These are phyloP conservation scores for Hycleus phaleratus DNA, from an alignment of 1,140 invertebrate genomes.

Conservation along the genomic window DNA sequence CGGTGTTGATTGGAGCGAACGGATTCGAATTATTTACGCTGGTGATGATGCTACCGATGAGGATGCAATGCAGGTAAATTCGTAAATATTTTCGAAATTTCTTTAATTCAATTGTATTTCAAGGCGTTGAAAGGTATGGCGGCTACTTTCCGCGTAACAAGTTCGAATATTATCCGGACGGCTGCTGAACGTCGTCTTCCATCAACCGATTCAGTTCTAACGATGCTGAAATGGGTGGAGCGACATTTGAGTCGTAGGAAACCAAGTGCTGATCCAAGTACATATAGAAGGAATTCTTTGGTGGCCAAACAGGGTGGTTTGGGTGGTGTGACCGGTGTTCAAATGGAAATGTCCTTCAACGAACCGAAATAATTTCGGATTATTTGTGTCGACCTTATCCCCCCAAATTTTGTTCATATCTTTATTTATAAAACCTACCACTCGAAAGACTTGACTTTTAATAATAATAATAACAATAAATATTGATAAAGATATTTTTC, in stretches of 20 bases:
- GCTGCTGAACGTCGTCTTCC: constrained; percentile 77
- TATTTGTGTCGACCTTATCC: no score
- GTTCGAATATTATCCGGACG: constrained; percentile 76
- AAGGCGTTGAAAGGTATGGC: constrained; percentile 84
- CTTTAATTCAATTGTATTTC: constrained; percentile 10
- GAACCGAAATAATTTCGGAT: no score
- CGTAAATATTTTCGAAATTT: neutral
- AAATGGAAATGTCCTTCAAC: constrained; percentile 59
- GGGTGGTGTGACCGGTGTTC: constrained; percentile 38
- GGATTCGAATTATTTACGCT: constrained; percentile 82
- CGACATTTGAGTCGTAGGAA: constrained; percentile 69
- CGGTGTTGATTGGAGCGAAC: constrained; percentile 84
- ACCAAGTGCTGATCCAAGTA: constrained; percentile 47
- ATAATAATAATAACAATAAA: no score
- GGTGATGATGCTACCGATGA: constrained; percentile 87
- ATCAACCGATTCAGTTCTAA: constrained; percentile 78
- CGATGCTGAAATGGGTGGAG: constrained; percentile 79
- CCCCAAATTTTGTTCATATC: no score
- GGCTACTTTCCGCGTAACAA: constrained; percentile 79
- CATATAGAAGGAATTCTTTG: constrained; percentile 49
- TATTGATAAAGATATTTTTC: no score
- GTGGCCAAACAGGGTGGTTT: constrained; percentile 47
- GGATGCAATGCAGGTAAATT: constrained; percentile 76
- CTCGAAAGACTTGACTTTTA: no score
- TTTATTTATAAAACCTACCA: no score